phyloP scores from a whole-genome alignment of 2,113 vertebrate genomes.

The Lampris megalopsis region DNA sequence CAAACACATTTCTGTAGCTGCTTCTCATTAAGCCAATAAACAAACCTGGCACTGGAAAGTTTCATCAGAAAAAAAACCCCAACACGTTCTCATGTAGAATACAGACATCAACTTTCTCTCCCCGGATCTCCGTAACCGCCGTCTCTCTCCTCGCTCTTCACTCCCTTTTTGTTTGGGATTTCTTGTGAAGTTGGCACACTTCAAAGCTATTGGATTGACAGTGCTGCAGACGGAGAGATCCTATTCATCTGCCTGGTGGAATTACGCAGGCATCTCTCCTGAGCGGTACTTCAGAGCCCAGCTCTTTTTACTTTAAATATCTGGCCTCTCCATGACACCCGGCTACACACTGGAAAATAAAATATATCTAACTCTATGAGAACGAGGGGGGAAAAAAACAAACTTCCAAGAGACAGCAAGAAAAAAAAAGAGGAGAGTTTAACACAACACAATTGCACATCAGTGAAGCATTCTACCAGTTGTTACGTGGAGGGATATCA shows the following conservation, averaged over 20 bases:
- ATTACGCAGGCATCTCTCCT: conserved; percentile 82
- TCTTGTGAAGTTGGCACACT: conserved; percentile 81
- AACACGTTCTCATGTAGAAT: conserved; percentile 68
- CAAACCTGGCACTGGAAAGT: conserved; percentile 46
- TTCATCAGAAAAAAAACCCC: conserved; percentile 24
- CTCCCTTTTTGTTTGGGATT: conserved; percentile 65
- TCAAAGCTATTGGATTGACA: conserved; percentile 83
- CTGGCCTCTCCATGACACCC: conserved; percentile 81
- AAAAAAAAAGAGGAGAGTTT: conserved; percentile 38
- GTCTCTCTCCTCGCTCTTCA: conserved; percentile 1
- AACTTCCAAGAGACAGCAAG: background rate
- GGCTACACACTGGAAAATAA: conserved; percentile 56
- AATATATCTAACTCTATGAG: conserved; percentile 10
- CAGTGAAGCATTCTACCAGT: conserved; percentile 58
- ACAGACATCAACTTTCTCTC: conserved; percentile 73
- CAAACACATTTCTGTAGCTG: conserved; percentile 1
- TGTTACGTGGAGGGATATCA: conserved; percentile 59
- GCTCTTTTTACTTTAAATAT: conserved; percentile 82
- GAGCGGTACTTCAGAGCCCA: conserved; percentile 81
- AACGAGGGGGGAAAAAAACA: conserved; percentile 12
- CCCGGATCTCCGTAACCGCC: conserved; percentile 29
- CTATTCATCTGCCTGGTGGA: conserved; percentile 80
- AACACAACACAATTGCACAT: conserved; percentile 49
- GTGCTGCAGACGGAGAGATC: conserved; percentile 77
- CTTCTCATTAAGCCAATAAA: conserved; percentile 64